phyloP scores from a whole-genome alignment of 2,797 vertebrate genomes.

The Coccyzus lansbergi region DNA sequence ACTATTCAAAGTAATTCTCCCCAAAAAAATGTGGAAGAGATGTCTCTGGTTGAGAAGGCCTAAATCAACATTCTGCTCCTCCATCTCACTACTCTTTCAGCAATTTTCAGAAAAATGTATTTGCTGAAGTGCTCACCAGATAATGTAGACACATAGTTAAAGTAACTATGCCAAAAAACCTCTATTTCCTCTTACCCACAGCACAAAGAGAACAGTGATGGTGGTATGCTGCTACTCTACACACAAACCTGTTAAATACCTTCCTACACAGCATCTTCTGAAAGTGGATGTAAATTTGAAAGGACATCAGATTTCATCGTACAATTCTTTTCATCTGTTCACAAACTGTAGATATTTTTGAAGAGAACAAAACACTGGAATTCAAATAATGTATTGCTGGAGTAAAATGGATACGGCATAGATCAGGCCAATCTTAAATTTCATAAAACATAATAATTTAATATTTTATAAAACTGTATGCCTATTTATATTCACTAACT shows the following conservation, averaged over 20 bases:
- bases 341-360: not conserved
- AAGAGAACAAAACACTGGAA: not conserved
- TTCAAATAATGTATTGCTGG: not conserved
- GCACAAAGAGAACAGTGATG: not conserved
- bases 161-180: not conserved
- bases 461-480: not conserved
- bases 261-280: not conserved
- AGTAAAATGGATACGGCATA: not conserved
- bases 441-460: not conserved
- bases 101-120: not conserved
- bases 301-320: not conserved
- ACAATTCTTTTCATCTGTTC: not conserved
- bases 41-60: fast-evolving
- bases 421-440: not conserved
- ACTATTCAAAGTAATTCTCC: not conserved
- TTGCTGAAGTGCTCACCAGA: not conserved
- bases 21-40: not conserved
- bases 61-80: not conserved
- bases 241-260: not conserved
- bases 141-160: not conserved
- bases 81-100: not conserved
- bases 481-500: not conserved
- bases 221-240: not conserved
- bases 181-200: not conserved
- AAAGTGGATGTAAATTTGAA: not conserved